phyloP scores from a whole-genome alignment of 2,113 vertebrate genomes.

The Seriola rivoliana region DNA sequence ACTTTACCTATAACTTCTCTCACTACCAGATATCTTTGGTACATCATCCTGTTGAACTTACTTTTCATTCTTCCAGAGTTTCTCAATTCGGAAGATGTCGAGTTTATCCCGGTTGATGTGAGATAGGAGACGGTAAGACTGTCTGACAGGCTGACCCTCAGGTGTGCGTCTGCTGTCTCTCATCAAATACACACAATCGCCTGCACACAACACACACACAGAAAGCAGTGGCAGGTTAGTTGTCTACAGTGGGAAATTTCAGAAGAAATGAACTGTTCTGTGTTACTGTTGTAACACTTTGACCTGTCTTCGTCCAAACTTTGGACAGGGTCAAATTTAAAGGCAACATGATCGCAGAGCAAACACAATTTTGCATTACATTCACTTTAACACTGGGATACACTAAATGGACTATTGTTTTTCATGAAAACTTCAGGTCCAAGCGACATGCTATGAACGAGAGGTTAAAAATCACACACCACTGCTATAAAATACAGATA shows the following conservation, averaged over 20 bases:
- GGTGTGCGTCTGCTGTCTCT: constrained; percentile 94
- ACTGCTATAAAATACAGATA: too few species aligned
- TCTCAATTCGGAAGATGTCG: constrained; percentile 99
- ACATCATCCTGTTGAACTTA: constrained; percentile 68
- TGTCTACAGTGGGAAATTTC: constrained; percentile 6
- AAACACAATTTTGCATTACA: neutral
- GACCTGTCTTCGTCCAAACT: too few species aligned
- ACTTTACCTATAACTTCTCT: neutral
- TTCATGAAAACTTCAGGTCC: neutral
- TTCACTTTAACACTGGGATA: too few species aligned
- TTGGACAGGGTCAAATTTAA: neutral
- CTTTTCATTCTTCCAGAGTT: constrained; percentile 99
- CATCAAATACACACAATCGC: constrained; percentile 98
- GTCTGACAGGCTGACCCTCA: constrained; percentile 95
- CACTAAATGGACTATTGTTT: too few species aligned
- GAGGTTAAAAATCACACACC: neutral
- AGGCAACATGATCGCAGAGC: neutral
- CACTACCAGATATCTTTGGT: neutral
- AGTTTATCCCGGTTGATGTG: constrained; percentile 97
- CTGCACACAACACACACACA: constrained; percentile 77
- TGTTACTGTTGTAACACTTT: too few species aligned
- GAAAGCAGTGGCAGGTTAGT: constrained; percentile 17
- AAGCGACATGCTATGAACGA: neutral
- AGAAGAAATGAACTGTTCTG: neutral
- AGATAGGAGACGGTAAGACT: constrained; percentile 95